A percentile compares a stretch with the other conserved stretches of the same genome.
Conservation (phyloP, 2,888 invertebrate species). For the Lottia gigantea region DNA sequence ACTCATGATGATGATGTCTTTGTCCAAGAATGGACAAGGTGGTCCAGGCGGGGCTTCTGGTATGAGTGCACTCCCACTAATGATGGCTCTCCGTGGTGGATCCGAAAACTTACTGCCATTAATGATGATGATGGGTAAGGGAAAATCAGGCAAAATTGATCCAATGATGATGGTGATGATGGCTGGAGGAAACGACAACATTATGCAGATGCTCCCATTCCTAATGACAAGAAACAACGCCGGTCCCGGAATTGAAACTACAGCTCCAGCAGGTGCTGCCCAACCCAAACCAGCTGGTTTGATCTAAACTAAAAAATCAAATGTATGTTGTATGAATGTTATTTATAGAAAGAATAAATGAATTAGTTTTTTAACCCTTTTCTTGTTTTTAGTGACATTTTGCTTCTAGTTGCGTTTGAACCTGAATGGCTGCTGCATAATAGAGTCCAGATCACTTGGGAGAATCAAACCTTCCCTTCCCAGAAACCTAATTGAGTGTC, state of each 20-base stretch:
- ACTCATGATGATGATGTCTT: background rate
- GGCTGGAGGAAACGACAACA: background rate
- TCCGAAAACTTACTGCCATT: background rate
- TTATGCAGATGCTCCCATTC: background rate
- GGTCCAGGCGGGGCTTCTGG: background rate
- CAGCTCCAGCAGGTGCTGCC: background rate
- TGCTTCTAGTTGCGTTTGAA: background rate
- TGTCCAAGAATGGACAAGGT: background rate
- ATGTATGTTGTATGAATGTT: background rate
- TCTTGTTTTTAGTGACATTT: too few relatives aligned
- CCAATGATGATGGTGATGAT: slow-evolving; percentile 8
- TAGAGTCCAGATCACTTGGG: too few relatives aligned
- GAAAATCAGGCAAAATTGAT: background rate
- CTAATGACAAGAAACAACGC: background rate
- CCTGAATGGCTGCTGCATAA: too few relatives aligned
- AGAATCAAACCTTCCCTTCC: too few relatives aligned
- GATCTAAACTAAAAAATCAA: background rate
- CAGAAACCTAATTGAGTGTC: too few relatives aligned
- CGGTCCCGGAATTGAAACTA: background rate
- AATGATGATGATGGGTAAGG: background rate
- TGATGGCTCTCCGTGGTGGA: background rate
- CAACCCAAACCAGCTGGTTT: background rate
- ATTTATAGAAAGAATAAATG: background rate
- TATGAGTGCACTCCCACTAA: background rate
- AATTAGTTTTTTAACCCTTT: background rate